Conservation (phyloP, 2,113 vertebrate species). For the Saccopteryx leptura region DNA sequence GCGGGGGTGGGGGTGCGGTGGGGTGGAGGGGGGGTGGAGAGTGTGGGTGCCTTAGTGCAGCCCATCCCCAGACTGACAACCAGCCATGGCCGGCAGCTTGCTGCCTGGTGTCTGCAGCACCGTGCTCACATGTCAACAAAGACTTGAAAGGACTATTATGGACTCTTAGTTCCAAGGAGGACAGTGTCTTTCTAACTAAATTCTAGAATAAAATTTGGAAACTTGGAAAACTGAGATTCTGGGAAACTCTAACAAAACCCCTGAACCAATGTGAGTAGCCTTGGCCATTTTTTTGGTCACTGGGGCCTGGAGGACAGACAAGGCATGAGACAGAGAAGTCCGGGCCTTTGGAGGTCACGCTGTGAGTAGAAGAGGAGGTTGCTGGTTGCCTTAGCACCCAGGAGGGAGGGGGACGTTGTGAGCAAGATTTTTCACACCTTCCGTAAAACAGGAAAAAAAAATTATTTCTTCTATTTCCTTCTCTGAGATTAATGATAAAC, state of each 20-base stretch:
- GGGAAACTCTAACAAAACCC: background rate
- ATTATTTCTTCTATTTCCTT: conserved; percentile 88
- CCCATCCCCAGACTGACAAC: background rate
- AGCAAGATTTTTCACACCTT: conserved; percentile 51
- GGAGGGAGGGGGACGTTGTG: background rate
- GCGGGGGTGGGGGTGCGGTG: no score
- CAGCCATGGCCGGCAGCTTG: background rate
- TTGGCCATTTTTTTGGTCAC: background rate
- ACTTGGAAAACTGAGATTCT: background rate
- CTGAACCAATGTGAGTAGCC: background rate
- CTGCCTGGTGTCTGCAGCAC: background rate
- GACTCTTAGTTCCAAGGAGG: background rate
- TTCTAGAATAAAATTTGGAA: background rate
- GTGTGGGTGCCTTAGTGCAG: background rate
- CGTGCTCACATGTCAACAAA: background rate
- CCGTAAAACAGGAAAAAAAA: conserved; percentile 86
- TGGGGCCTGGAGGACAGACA: conserved; percentile 16
- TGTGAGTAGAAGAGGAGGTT: background rate
- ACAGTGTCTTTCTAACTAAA: background rate
- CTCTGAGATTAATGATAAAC: conserved; percentile 96
- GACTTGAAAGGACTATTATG: background rate
- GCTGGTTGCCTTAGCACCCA: background rate
- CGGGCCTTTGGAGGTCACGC: conserved; percentile 55
- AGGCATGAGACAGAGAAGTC: background rate
- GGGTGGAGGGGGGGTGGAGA: background rate